A percentile compares a stretch with the other conserved stretches of the same genome.
These are phyloP conservation scores for Tupiocoris notatus DNA, from an alignment of 2,888 invertebrate genomes.

Conservation along the genomic window DNA sequence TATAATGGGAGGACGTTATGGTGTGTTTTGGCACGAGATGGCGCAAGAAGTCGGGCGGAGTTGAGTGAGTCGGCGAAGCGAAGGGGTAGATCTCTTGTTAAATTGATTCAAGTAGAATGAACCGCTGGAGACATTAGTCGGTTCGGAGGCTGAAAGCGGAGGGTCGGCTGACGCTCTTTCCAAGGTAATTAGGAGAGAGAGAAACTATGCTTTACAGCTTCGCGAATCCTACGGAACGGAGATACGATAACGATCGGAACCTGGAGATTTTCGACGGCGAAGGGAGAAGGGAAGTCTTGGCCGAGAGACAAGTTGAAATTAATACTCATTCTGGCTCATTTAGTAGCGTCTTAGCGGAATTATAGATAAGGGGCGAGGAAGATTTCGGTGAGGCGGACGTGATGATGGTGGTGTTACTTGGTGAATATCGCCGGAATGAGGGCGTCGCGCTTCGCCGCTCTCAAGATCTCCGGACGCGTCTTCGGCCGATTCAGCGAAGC, in stretches of 20 bases:
- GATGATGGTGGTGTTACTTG: neutral
- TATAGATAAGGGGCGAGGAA: conserved; percentile 44
- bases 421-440: neutral
- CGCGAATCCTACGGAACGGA: neutral
- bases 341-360: conserved; percentile 48
- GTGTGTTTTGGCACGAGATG: conserved; percentile 34
- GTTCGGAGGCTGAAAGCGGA: neutral
- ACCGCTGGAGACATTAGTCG: conserved; percentile 41
- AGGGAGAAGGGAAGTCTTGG: conserved; percentile 34
- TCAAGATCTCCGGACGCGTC: neutral
- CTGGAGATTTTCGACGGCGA: neutral
- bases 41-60: conserved; percentile 15
- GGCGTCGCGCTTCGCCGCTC: neutral
- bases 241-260: conserved; percentile 32
- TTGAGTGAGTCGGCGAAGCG: conserved; percentile 6
- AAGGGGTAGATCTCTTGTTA: conserved; percentile 34
- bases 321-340: conserved; percentile 49
- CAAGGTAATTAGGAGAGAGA: conserved; percentile 46
- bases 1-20: conserved; percentile 26
- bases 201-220: conserved; percentile 47
- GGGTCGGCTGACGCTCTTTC: neutral
- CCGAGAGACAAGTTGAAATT: conserved; percentile 46
- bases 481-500: conserved; percentile 14
- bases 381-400: neutral
- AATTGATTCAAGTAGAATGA: conserved; percentile 45